These are phyloP conservation scores for Montifringilla adamsi DNA, from an alignment of 2,113 vertebrate species.

Conservation along the genomic window DNA sequence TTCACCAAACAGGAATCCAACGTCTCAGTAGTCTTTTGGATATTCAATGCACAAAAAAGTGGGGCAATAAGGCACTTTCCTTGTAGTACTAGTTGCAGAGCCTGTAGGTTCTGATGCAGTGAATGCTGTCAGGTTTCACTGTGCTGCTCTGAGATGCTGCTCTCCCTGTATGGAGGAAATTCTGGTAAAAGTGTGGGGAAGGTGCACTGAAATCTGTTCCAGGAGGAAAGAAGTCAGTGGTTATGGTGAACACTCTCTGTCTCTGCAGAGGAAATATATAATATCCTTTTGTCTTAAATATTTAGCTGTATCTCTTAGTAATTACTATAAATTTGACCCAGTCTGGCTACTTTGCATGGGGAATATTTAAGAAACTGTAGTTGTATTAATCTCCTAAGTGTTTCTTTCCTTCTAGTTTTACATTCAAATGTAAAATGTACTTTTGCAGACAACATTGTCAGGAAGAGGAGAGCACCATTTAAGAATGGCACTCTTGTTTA, in stretches of 20 bases:
- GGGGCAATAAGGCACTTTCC: background rate
- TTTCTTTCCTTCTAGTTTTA: background rate
- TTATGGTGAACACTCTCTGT: background rate
- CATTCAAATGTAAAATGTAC: background rate
- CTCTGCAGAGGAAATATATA: background rate
- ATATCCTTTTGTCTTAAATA: background rate
- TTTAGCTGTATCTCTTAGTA: background rate
- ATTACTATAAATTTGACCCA: background rate
- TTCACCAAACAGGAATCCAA: background rate
- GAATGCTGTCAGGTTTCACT: background rate
- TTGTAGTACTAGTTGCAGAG: background rate
- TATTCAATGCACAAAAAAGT: background rate
- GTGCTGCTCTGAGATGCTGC: background rate
- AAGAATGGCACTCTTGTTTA: background rate
- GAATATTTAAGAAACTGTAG: background rate
- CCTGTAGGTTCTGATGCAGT: background rate
- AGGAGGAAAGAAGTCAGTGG: background rate
- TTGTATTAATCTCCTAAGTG: background rate
- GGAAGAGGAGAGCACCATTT: background rate
- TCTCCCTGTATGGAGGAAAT: background rate
- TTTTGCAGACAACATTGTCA: background rate
- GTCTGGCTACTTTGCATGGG: background rate
- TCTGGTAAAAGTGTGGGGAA: background rate
- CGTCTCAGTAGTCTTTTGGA: background rate
- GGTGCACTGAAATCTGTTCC: background rate